These are phyloP conservation scores for Sialis lutaria DNA, from an alignment of 2,888 invertebrate genomes.

Conservation along the genomic window DNA sequence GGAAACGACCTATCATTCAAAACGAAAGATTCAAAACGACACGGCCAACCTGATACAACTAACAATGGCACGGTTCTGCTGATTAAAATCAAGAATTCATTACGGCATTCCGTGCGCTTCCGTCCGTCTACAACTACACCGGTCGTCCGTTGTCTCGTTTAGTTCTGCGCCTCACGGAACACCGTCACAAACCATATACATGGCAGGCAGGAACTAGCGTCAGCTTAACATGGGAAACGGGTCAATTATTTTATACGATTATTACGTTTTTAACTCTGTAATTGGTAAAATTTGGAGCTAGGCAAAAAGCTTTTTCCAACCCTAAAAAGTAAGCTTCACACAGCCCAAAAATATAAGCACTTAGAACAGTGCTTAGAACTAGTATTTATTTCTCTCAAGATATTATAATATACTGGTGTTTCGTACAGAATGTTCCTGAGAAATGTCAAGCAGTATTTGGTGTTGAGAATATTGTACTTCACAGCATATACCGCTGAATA, in stretches of 20 bases:
- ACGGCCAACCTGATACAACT: background rate
- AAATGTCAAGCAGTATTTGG: background rate
- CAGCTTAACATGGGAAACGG: conserved; percentile 6
- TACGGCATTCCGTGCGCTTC: too few species aligned
- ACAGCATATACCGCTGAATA: too few species aligned
- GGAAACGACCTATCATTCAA: background rate
- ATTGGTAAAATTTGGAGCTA: conserved; percentile 28
- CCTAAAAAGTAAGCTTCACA: conserved; percentile 36
- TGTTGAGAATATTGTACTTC: too few species aligned
- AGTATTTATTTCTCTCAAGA: conserved; percentile 2
- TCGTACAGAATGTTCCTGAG: background rate
- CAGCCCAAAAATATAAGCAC: conserved; percentile 47
- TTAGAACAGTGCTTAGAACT: conserved; percentile 44
- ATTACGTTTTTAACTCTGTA: conserved; percentile 5
- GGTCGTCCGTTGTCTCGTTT: too few species aligned
- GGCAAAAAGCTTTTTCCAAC: conserved; percentile 35
- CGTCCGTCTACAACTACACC: too few species aligned
- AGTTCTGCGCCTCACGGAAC: too few species aligned
- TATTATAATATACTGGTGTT: conserved; percentile 9
- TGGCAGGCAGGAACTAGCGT: conserved; percentile 6
- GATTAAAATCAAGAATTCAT: background rate
- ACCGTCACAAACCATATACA: background rate
- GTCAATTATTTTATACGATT: conserved; percentile 2
- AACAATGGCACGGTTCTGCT: conserved; percentile 6
- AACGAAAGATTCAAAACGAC: background rate